Base-by-base conservation (phyloP, 2,888 invertebrate species). In the Eueremaeus valkanovi region DNA sequence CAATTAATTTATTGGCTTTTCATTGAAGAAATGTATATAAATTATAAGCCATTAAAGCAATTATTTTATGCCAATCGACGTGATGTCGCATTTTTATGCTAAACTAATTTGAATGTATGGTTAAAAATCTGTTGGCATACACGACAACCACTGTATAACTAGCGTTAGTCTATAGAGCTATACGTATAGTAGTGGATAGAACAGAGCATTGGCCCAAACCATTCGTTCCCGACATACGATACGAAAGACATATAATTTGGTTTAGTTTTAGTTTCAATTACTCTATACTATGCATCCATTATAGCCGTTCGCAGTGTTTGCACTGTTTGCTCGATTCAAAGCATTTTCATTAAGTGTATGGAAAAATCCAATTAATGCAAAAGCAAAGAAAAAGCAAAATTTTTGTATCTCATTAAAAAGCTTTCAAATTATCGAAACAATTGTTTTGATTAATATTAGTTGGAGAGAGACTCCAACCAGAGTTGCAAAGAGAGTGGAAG, bases 341-440 rank as follows among this genome's bases (percentile, higher is more conserved):
- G 68, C 68, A 61, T 68, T 68, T 68, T 68, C 68, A 68, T 68
- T 68, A 68, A 68, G 68, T 40, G 68, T 68, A 68, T 68, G 68
- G 68, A 68, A 68, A 68, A 68, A 68, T 68, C 68, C 33, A 68
- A 68, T 68, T 68, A 68, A 68, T 40, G 40, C 68, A 42, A 68
- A 42, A 68, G 68, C 68, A 68, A 61, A 40, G 68, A 36, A 68
- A 68, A 68, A 68, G 68, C 68, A 68, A 68, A 66, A 68, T 68
- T 68, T 63, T 68, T 68, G 68, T 68, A 68, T 68, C 68, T 68
- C 68, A 68, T 68, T 68, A 68, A 40, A 68, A 68, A 68, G 68
- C 68, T 68, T 68, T 68, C 68, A 68, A 68, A 68, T 68, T 68
- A 68, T 68, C 68, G 40, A 40, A 68, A 68, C 68, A 68, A 68